These are phyloP conservation scores for Gallinago solitaria DNA, from an alignment of 2,797 vertebrate species.

Conservation along the genomic window DNA sequence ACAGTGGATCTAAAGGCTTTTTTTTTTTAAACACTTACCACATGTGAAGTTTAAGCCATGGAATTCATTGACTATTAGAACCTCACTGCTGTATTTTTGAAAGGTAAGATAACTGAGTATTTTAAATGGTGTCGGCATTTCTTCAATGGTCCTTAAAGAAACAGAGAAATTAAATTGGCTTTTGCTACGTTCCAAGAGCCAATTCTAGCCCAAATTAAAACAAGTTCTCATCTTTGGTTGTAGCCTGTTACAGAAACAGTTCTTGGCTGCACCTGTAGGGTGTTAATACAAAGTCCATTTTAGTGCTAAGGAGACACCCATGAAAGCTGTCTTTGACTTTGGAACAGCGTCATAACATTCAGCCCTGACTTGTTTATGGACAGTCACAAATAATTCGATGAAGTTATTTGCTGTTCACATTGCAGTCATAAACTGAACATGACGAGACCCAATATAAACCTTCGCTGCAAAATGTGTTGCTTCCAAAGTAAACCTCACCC, in stretches of 20 bases:
- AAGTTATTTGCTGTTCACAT: not conserved
- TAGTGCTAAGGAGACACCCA: not conserved
- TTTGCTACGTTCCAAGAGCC: not conserved
- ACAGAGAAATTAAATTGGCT: constrained; percentile 4
- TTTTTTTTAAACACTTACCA: constrained; percentile 81
- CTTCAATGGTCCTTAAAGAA: constrained; percentile 83
- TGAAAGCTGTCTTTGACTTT: not conserved
- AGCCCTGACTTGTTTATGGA: not conserved
- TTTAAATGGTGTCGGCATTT: constrained; percentile 90
- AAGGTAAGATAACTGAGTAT: constrained; percentile 92
- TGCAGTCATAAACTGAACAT: not conserved
- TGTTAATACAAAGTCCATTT: not conserved
- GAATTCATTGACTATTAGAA: constrained; percentile 94
- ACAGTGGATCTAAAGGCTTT: not conserved
- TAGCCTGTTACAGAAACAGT: not conserved
- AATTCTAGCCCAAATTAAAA: not conserved
- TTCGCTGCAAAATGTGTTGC: not conserved
- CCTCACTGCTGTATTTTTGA: constrained; percentile 94
- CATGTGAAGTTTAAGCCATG: constrained; percentile 89
- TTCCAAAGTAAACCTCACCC: not conserved
- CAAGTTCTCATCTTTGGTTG: not conserved
- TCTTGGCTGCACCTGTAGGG: not conserved
- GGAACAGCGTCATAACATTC: not conserved
- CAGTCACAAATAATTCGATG: not conserved
- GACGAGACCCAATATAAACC: not conserved